Evolutionary conservation across 1,140 invertebrate genomes (phyloP).

Genomic region (Cherax destructor): DNA sequence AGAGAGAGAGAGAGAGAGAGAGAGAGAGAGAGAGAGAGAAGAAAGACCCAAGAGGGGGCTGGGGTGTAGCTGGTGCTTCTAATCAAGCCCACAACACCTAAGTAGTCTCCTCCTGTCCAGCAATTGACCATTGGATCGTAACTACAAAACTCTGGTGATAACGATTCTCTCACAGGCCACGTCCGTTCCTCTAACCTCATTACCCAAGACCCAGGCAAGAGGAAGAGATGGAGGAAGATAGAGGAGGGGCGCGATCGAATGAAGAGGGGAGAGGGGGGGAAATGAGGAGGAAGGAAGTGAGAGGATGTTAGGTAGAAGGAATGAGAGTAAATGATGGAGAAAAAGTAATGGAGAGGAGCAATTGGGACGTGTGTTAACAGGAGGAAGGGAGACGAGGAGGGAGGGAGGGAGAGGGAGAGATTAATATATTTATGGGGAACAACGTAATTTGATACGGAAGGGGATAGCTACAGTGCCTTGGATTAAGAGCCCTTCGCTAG

Average conservation of each 20-base stretch:
- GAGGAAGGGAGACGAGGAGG: background rate
- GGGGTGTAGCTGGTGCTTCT: background rate
- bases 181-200: constrained; percentile 22
- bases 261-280: background rate
- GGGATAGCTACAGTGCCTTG: too few species aligned
- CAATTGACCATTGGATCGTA: constrained; percentile 3
- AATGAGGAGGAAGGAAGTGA: background rate
- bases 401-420: background rate
- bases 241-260: background rate
- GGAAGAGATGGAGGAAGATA: background rate
- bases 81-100: background rate
- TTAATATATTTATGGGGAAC: too few species aligned
- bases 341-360: background rate
- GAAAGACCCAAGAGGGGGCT: background rate
- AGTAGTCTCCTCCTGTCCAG: background rate
- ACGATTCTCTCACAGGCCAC: constrained; percentile 10
- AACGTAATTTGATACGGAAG: too few species aligned
- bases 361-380: background rate
- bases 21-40: background rate
- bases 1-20: background rate
- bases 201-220: background rate
- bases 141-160: constrained; percentile 13
- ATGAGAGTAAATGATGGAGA: background rate
- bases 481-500: too few species aligned
- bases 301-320: background rate